Base-by-base conservation (phyloP, 2,113 vertebrate species). In the Lepisosteus oculatus region DNA sequence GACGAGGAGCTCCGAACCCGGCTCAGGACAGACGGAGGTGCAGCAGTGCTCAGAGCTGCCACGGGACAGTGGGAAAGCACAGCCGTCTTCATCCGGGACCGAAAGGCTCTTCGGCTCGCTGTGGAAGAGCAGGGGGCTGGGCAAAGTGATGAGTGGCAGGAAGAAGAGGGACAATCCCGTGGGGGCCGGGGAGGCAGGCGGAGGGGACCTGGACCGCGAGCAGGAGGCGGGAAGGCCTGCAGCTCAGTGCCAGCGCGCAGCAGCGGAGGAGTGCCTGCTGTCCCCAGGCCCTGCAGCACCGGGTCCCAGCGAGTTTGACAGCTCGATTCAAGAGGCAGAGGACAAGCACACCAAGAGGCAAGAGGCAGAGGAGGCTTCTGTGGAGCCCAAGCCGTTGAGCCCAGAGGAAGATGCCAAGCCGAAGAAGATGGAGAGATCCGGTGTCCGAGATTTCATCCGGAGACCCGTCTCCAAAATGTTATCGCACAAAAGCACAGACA, bases 381-480 rank as follows among this genome's bases (percentile, higher is more conserved):
- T 89, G 54, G 77, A 81, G 47, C 86, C 90, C 77, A 88, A 88
- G 78, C 81, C 85, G 62, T 42, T 66, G 1, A 83, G 70, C 69
- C 61, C 63, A 15, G 70, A 12, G 29, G 69, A 76, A 51, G 75
- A 87, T 72, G 75, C 64, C 68, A 90, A 91, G 81, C 67, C 79
- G 69, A 92, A 89, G 85, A 63, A 85, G 0, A 76, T 76, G 1
- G 90, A 91, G 74, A 91, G 90, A 67, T 88, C 89, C 29, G 86
- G 88, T 8, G 90, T 93, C 7, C 81, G 90, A 44, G 90, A 91
- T 71, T 72, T 92, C 74, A 92, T 93, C 76, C 79, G 90, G 73
- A 93, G 90, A 67, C 91, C 91, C 0, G 90, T 93, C 73, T 87
- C 90, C 0, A 85, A 81, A 72, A 93, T 93, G 77, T 93, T 93